Percentiles rank a stretch among this genome's conserved stretches.
Evolutionary conservation across 2,113 vertebrate species (phyloP).

Genomic region (Podiceps cristatus): DNA sequence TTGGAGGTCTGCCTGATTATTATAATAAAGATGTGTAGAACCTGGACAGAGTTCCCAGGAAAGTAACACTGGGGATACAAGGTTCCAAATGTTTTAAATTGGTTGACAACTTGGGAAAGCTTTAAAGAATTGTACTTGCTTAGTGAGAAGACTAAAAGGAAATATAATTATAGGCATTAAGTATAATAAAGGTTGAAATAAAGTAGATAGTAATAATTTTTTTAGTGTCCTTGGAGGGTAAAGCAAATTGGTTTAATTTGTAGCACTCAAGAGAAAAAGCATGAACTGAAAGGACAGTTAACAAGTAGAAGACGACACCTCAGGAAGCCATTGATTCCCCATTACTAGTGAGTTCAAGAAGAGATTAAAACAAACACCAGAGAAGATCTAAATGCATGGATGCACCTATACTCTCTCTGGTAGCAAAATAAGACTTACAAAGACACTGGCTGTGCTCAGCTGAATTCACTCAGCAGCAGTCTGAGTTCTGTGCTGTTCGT

Average conservation of each 20-base stretch:
- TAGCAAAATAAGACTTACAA: not conserved
- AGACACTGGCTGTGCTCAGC: not conserved
- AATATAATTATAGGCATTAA: not conserved
- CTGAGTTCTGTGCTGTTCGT: not conserved
- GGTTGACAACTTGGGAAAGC: not conserved
- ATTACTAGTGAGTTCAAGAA: not conserved
- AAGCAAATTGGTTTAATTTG: not conserved
- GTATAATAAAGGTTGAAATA: not conserved
- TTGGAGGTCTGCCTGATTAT: not conserved
- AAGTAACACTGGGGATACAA: not conserved
- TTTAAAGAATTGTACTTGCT: not conserved
- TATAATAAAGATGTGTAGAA: not conserved
- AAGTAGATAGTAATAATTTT: not conserved
- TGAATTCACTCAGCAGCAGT: not conserved
- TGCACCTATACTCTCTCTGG: not conserved
- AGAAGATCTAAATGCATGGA: not conserved
- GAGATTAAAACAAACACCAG: not conserved
- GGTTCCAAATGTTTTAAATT: not conserved
- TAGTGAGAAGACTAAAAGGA: not conserved
- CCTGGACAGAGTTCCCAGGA: not conserved
- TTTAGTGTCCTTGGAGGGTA: not conserved
- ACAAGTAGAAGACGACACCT: not conserved
- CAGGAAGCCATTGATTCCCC: not conserved
- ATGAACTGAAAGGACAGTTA: not conserved
- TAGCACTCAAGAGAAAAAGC: not conserved